phyloP scores from a whole-genome alignment of 1,140 invertebrate species.

The Ylistrum balloti region DNA sequence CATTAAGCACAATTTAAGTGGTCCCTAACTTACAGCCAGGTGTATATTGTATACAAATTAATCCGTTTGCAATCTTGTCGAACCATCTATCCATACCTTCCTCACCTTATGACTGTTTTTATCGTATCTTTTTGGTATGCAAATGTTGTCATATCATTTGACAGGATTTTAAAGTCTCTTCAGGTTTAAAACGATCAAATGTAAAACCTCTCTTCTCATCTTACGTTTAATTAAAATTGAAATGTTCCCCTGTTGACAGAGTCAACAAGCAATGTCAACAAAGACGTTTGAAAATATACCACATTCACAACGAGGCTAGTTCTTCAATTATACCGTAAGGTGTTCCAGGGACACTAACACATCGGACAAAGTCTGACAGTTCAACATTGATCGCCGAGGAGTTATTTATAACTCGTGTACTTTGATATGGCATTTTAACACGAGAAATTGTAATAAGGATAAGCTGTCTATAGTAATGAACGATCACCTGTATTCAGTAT shows the following conservation, averaged over 20 bases:
- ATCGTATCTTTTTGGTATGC: background rate
- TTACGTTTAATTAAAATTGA: constrained; percentile 24
- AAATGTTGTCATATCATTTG: background rate
- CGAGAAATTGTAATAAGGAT: too few species aligned
- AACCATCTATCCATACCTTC: background rate
- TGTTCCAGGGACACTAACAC: background rate
- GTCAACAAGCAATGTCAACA: constrained; percentile 5
- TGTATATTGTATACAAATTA: too few species aligned
- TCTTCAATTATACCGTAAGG: background rate
- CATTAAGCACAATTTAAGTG: too few species aligned
- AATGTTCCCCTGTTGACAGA: constrained; percentile 22
- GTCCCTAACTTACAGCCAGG: too few species aligned
- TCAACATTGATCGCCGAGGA: background rate
- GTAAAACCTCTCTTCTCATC: background rate
- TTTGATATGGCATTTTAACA: background rate
- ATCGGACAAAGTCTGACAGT: background rate
- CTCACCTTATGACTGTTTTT: background rate
- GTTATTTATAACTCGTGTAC: background rate
- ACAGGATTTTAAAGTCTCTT: background rate
- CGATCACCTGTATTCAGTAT: too few species aligned
- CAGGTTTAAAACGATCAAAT: background rate
- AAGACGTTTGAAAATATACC: background rate
- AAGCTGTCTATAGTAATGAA: too few species aligned
- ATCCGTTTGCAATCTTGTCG: too few species aligned
- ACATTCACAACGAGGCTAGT: background rate